Evolutionary conservation across 2,797 vertebrate species (phyloP).

Genomic region (Notolepis coatsorum): DNA sequence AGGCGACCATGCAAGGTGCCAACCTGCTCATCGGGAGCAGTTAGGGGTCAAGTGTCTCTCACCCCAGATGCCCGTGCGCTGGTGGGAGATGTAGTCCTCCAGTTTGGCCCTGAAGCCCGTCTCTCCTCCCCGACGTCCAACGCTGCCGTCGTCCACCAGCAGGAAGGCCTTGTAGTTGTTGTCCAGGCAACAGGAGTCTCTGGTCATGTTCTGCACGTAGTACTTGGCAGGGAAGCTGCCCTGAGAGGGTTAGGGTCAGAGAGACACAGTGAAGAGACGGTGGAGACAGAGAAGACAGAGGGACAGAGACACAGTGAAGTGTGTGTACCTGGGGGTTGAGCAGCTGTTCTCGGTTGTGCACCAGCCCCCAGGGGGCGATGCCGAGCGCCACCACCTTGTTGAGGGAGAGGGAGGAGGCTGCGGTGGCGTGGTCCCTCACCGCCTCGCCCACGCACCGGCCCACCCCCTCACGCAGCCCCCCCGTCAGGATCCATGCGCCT

Average conservation of each 20-base stretch:
- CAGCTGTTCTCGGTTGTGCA: constrained; percentile 68
- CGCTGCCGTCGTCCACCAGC: constrained; percentile 82
- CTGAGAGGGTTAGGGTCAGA: constrained; percentile 46
- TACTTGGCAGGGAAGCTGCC: constrained; percentile 80
- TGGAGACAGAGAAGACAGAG: too few species aligned
- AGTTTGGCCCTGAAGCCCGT: constrained; percentile 73
- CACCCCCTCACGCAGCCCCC: constrained; percentile 78
- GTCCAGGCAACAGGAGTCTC: constrained; percentile 68
- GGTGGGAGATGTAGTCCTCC: constrained; percentile 78
- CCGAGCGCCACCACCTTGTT: constrained; percentile 83
- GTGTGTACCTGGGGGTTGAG: constrained; percentile 74
- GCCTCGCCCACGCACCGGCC: constrained; percentile 80
- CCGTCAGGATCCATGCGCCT: constrained; percentile 85
- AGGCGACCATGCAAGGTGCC: too few species aligned
- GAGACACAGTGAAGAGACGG: neutral
- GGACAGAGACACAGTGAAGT: too few species aligned
- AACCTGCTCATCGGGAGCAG: too few species aligned
- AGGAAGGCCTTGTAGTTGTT: constrained; percentile 84
- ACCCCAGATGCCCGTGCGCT: constrained; percentile 73
- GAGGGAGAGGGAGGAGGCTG: constrained; percentile 59
- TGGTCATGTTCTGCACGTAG: constrained; percentile 33
- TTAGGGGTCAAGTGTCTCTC: constrained; percentile 14
- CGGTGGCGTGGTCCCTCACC: constrained; percentile 79
- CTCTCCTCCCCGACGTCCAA: constrained; percentile 70
- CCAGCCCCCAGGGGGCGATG: constrained; percentile 82